These are phyloP conservation scores for Poeciliopsis infans DNA, from an alignment of 2,797 vertebrate genomes.

Conservation along the genomic window DNA sequence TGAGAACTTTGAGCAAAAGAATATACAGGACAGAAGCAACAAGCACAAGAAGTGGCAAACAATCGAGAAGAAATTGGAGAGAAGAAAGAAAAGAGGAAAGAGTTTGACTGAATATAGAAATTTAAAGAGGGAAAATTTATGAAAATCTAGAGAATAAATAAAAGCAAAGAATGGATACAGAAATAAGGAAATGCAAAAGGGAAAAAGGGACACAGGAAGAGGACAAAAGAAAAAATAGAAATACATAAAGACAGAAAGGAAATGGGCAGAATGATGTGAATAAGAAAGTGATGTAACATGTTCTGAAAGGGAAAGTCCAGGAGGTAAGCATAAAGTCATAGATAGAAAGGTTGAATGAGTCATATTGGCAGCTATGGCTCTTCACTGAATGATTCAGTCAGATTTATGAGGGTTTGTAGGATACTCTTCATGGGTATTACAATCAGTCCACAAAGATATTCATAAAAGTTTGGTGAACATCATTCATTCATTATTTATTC, in stretches of 20 bases:
- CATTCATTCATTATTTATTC: neutral
- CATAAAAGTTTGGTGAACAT: neutral
- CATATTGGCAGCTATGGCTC: conserved; percentile 75
- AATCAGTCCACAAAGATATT: conserved; percentile 31
- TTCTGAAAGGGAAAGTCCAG: neutral
- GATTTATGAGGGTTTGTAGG: conserved; percentile 66
- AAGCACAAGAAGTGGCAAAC: neutral
- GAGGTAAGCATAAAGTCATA: conserved; percentile 19
- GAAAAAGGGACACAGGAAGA: too few species aligned
- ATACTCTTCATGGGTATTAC: conserved; percentile 41
- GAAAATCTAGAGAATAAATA: too few species aligned
- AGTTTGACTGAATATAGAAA: neutral
- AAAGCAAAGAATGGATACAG: too few species aligned
- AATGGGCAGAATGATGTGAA: neutral
- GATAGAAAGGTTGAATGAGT: conserved; percentile 73
- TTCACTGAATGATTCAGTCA: conserved; percentile 58
- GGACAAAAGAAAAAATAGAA: neutral
- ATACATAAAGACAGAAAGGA: neutral
- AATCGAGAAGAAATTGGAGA: neutral
- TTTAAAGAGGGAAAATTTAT: too few species aligned
- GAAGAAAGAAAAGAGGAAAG: neutral
- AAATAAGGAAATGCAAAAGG: too few species aligned
- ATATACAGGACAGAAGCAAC: neutral
- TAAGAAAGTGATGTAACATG: neutral
- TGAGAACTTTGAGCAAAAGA: neutral